phyloP scores from a whole-genome alignment of 2,113 vertebrate genomes.

The Otocyon megalotis region DNA sequence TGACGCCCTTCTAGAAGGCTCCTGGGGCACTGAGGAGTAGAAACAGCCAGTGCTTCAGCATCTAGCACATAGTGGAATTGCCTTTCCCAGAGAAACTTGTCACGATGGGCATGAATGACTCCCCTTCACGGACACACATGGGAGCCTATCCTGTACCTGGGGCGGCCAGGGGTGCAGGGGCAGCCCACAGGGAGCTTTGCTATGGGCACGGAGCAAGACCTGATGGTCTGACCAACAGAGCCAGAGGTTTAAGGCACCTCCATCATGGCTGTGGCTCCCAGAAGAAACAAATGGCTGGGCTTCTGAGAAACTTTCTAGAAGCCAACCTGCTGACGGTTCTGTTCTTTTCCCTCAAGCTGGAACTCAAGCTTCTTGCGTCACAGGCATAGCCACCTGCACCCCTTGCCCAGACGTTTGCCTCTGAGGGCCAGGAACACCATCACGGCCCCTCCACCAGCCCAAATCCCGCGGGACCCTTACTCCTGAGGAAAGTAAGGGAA shows the following conservation, averaged over 20 bases:
- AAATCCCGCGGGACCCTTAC: no score
- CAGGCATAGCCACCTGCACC: neutral
- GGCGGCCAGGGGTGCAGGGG: neutral
- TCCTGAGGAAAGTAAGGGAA: neutral
- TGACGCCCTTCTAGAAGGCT: neutral
- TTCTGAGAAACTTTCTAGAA: neutral
- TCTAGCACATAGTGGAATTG: rapidly evolving
- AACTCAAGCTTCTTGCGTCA: neutral
- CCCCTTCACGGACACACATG: rapidly evolving
- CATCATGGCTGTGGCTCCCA: neutral
- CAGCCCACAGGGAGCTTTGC: neutral
- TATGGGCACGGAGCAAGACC: neutral
- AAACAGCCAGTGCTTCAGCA: rapidly evolving
- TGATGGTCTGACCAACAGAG: neutral
- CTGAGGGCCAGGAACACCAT: rapidly evolving
- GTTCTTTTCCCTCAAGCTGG: no score
- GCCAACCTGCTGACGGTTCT: no score
- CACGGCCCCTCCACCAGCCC: no score
- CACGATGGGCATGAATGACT: neutral
- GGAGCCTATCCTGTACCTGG: neutral
- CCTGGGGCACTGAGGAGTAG: neutral
- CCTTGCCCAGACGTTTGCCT: neutral
- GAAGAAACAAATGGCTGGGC: neutral
- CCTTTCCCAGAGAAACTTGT: neutral
- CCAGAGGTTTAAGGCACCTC: neutral